These are phyloP conservation scores for Dendropsophus ebraccatus DNA, from an alignment of 2,113 vertebrate species.

Conservation along the genomic window DNA sequence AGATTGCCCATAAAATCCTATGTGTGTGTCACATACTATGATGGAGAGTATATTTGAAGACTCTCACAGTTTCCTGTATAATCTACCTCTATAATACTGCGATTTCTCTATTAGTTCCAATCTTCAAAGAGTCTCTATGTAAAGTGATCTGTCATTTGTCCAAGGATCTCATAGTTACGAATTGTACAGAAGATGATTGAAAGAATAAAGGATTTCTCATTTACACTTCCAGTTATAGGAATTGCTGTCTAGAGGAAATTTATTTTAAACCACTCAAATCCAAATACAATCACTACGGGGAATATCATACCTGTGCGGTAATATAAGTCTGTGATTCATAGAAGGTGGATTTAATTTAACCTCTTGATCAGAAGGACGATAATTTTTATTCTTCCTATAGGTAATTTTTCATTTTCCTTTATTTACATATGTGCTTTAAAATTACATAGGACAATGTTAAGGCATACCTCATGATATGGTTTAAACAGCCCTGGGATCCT, in stretches of 20 bases:
- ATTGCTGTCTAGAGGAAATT: not conserved
- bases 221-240: not conserved
- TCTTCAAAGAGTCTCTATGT: constrained; percentile 35
- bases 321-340: not conserved
- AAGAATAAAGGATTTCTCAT: not conserved
- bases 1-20: not conserved
- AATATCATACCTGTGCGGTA: not conserved
- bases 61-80: not conserved
- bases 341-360: no score
- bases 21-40: not conserved
- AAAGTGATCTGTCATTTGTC: constrained; percentile 12
- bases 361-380: no score
- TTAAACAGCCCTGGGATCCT: no score
- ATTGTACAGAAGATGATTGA: constrained; percentile 17
- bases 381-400: no score
- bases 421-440: no score
- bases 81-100: not conserved
- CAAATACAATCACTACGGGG: not conserved
- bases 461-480: no score
- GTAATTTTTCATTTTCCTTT: no score
- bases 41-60: not conserved
- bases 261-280: constrained; percentile 1
- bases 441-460: no score
- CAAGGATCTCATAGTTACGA: not conserved
- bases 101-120: not conserved